These are phyloP conservation scores for Drymodes brunneopygia DNA, from an alignment of 2,113 vertebrate species.

Conservation along the genomic window DNA sequence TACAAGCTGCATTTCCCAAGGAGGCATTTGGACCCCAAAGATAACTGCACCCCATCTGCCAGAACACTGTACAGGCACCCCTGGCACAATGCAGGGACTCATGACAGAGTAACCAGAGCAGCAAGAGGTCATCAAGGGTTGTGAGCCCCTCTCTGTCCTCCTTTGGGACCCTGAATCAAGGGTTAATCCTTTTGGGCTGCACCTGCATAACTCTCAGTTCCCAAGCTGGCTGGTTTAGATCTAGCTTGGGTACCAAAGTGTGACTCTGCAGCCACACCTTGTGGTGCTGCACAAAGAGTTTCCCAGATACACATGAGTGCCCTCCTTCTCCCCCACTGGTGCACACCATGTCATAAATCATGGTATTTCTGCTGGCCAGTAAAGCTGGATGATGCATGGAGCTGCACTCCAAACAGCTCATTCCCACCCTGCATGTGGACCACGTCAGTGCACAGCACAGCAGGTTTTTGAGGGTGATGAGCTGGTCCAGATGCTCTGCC, in stretches of 20 bases:
- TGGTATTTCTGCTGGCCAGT: not conserved
- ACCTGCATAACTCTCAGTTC: constrained; percentile 3
- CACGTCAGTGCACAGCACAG: accelerated
- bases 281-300: not conserved
- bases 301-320: not conserved
- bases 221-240: not conserved
- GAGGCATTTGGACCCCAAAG: not conserved
- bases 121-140: not conserved
- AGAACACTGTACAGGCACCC: no score
- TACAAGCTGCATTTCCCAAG: not conserved
- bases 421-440: not conserved
- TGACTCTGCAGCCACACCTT: not conserved
- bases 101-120: not conserved
- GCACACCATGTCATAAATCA: not conserved
- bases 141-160: not conserved
- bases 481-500: not conserved
- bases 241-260: not conserved
- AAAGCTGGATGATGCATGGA: not conserved
- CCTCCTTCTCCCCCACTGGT: not conserved
- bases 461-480: accelerated
- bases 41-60: not conserved
- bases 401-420: not conserved
- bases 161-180: not conserved
- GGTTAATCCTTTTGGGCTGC: not conserved
- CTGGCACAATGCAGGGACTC: not conserved